Evolutionary conservation across 2,888 invertebrate genomes (phyloP).

Genomic region (Athrips mouffetella): DNA sequence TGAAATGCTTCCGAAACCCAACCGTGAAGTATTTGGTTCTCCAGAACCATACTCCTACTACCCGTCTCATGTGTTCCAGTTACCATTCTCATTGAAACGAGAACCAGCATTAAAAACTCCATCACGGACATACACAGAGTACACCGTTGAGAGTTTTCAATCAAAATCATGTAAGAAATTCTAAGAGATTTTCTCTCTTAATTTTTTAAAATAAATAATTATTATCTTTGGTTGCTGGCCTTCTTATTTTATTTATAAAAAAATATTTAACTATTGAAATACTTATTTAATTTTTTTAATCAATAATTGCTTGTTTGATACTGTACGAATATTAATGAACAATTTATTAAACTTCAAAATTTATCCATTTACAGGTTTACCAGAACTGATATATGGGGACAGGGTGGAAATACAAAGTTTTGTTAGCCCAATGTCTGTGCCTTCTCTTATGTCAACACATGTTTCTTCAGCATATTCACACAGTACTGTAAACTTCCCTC

Average conservation of each 20-base stretch:
- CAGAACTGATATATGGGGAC: slow-evolving; percentile 33
- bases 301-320: not conserved
- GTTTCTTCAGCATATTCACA: slow-evolving; percentile 49
- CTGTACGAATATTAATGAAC: not conserved
- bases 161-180: slow-evolving; percentile 58
- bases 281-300: not conserved
- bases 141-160: slow-evolving; percentile 62
- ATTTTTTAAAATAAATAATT: no score
- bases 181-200: no score
- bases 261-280: no score
- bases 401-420: slow-evolving; percentile 46
- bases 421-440: slow-evolving; percentile 56
- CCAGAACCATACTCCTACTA: slow-evolving; percentile 67
- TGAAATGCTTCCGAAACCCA: slow-evolving; percentile 65
- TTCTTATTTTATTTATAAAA: no score
- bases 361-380: slow-evolving; percentile 37
- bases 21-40: slow-evolving; percentile 55
- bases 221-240: no score
- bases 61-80: slow-evolving; percentile 65
- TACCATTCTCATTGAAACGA: slow-evolving; percentile 57
- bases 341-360: not conserved
- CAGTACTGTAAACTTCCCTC: slow-evolving; percentile 46
- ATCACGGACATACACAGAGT: slow-evolving; percentile 52
- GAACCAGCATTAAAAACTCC: slow-evolving; percentile 36
- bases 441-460: slow-evolving; percentile 52